Base-by-base conservation (phyloP, 2,797 vertebrate genomes). In the Megalops cyprinoides region DNA sequence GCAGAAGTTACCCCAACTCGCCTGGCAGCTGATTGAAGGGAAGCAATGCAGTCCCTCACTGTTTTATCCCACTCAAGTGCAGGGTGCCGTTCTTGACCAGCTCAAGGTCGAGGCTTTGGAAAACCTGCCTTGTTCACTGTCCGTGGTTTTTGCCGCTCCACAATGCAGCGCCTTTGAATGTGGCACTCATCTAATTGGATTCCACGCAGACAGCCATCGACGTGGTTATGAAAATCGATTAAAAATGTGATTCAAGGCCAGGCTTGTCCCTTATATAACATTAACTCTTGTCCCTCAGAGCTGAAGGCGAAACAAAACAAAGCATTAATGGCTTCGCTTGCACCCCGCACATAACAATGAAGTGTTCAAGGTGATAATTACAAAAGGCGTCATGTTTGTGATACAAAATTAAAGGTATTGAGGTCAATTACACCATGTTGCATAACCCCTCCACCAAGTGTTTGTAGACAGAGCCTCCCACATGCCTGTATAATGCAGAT, bases 211-310 rank as follows among this genome's bases (percentile, higher is more conserved):
- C 15, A 49, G 44, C 25, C 71, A 71, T 79, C 51, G 74, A 51
- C 25, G 65, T 49, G 12, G 73, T 85, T 78, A 83, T 74, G 76
- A 82, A 82, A 80, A 80, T 65, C 83, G 78, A 86, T 86, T 83
- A 77, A 75, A 85, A 39, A 79, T 65, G 31, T 46, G 25, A 69
- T 60, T 84, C 81, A 74, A 79, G 79, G 78, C 49, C 82, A 28
- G 14, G 14, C 34, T 18, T 28, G 6, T 1, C 42, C 53, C 53
- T 78, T 82, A 56, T 14, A 14, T 80, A 76, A 34, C 42, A 37
- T 34, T 18, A 65, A 2, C 15, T 18, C 1, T 14, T 48, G 12
- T 46, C 42, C 62, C n/a, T 18, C 56, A 79, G 62, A 81, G 49
- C 37, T 8, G 37, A 42, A 42, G 37, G 65, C 20, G 5, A n/a